Evolutionary conservation across 2,113 vertebrate species (phyloP), one percentile per base, ranked within the genome.

Genomic region (Tonatia bakeri): DNA sequence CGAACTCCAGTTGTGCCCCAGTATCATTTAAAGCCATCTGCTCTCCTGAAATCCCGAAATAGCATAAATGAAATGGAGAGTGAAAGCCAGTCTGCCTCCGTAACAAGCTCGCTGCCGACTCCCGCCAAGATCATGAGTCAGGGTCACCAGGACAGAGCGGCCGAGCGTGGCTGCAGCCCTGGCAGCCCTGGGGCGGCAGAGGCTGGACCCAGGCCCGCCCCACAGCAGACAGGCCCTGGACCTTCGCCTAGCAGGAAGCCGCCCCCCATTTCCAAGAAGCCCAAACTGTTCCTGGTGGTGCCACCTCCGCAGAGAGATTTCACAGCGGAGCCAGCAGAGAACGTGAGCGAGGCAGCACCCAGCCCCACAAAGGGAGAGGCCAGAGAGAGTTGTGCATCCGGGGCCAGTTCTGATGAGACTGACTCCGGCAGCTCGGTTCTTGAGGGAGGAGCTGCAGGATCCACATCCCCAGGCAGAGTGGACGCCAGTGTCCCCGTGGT

Each of bases 241-340:
- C 96, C 98, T 36, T 98, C 98, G 28, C 97, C 98, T 96, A 99
- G 98, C 98, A 99, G 99, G 97, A 99, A 99, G 92, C 99, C 99
- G 12, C 99, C 99, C 91, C 98, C 98, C 77, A 95, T 99, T 97
- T 99, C 99, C 90, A 99, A 99, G 98, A 99, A 99, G 97, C 99
- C 99, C 98, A 99, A 99, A 98, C 98, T 99, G 89, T 98, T 98
- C 47, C 98, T 99, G 2, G 91, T 98, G 96, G 98, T 99, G 92
- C 98, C 98, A 94, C 98, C 98, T 92, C 98, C 98, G 79, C 98
- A 98, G 91, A 97, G 98, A 95, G 98, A 98, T 97, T 96, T 96
- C 93, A 59, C 97, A 54, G 98, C 38, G 65, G 98, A 98, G 97
- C 98, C 98, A 96, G 84, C 87, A 90, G 98, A 98, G 96, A 96